These are phyloP conservation scores for Thalassaphorura encarpata DNA, from an alignment of 1,140 invertebrate species.

Conservation along the genomic window DNA sequence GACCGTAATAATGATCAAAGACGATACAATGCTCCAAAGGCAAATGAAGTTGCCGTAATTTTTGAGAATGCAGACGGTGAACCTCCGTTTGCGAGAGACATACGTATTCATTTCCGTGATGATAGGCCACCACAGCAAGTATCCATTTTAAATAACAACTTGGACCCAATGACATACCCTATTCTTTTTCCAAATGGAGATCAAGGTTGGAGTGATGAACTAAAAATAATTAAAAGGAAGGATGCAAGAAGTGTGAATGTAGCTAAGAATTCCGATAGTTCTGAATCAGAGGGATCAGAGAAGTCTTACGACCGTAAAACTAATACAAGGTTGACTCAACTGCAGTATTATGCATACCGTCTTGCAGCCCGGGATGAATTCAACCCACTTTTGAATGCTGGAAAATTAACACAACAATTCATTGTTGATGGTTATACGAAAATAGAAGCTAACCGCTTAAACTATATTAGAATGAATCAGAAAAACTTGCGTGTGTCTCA, in stretches of 20 bases:
- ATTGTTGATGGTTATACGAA: conserved; percentile 35
- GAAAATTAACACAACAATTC: conserved; percentile 35
- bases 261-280: no score
- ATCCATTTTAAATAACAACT: no score
- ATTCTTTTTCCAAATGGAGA: no score
- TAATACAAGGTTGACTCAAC: no score
- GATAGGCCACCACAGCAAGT: no score
- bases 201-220: no score
- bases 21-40: conserved; percentile 25
- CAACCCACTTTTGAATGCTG: conserved; percentile 18
- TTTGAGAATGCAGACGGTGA: conserved; percentile 2
- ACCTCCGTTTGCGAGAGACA: not conserved
- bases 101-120: not conserved
- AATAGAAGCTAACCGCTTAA: conserved; percentile 32
- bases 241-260: no score
- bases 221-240: no score
- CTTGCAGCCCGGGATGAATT: conserved; percentile 36
- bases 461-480: conserved; percentile 33
- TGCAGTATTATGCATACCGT: conserved; percentile 39
- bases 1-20: conserved; percentile 16
- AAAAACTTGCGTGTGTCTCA: conserved; percentile 30
- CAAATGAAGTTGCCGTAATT: conserved; percentile 28
- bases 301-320: no score
- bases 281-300: no score
- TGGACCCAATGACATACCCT: no score